phyloP scores from a whole-genome alignment of 1,140 invertebrate species.

The Druon quercuslanigerum region DNA sequence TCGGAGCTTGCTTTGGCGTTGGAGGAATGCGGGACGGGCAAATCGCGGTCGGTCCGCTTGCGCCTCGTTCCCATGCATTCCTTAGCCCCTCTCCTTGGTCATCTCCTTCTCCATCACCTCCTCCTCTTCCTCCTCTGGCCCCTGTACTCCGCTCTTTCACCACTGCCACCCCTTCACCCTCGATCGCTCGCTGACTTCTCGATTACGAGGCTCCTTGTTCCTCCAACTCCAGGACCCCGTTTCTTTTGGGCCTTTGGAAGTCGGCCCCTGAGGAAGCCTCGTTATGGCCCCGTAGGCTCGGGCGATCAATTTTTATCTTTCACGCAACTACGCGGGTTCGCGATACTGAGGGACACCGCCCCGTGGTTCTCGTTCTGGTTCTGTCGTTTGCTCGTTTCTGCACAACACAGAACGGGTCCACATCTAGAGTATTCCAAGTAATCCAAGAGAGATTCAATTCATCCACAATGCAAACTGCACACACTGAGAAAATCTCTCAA shows the following conservation, averaged over 20 bases:
- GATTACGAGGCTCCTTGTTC: slow-evolving; percentile 38
- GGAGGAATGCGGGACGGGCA: slow-evolving; percentile 75
- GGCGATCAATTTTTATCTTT: slow-evolving; percentile 26
- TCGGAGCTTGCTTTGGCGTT: slow-evolving; percentile 70
- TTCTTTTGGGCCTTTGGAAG: slow-evolving; percentile 23
- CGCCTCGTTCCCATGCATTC: slow-evolving; percentile 75
- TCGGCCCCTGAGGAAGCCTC: slow-evolving; percentile 23
- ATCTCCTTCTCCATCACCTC: slow-evolving; percentile 51
- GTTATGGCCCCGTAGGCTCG: slow-evolving; percentile 12
- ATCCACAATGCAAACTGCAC: not conserved
- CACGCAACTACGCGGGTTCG: slow-evolving; percentile 8
- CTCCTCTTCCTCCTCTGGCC: slow-evolving; percentile 53
- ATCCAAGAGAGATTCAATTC: slow-evolving; percentile 21
- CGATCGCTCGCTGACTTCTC: slow-evolving; percentile 39
- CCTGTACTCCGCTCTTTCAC: slow-evolving; percentile 42
- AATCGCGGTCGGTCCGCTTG: slow-evolving; percentile 75
- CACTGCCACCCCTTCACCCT: slow-evolving; percentile 51
- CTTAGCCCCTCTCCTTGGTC: slow-evolving; percentile 65
- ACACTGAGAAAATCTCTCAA: too few relatives aligned
- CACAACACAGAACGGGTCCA: not conserved
- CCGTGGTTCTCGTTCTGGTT: not conserved
- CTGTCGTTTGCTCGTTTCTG: not conserved
- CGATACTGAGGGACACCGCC: not conserved
- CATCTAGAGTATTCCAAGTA: slow-evolving; percentile 21
- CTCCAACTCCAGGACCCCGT: slow-evolving; percentile 36